Evolutionary conservation across 2,113 vertebrate genomes (phyloP).

Genomic region (Tenrec ecaudatus): DNA sequence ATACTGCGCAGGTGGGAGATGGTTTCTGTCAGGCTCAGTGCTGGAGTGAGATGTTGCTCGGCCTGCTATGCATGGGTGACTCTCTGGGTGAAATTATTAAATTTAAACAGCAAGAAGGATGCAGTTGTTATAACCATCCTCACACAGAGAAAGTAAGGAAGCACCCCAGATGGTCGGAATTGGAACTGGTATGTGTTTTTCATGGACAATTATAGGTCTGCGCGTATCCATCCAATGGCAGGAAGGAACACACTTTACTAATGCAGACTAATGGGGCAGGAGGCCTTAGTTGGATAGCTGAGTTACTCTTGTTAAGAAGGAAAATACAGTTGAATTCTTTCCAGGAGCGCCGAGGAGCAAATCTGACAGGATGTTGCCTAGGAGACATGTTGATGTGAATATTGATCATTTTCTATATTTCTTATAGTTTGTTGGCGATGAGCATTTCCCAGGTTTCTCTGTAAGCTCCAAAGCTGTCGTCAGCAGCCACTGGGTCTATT

Average conservation of each 20-base stretch:
- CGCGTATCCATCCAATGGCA: conserved; percentile 3
- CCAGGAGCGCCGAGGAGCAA: conserved; percentile 44
- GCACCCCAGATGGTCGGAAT: conserved; percentile 13
- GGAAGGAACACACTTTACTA: conserved; percentile 46
- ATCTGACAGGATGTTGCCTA: conserved; percentile 69
- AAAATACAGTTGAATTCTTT: conserved; percentile 60
- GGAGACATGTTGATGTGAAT: conserved; percentile 63
- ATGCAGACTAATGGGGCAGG: conserved; percentile 55
- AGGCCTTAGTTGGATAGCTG: conserved; percentile 46
- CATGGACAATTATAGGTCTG: not conserved
- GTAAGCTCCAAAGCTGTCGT: not conserved
- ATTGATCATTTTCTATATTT: conserved; percentile 42
- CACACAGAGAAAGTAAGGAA: conserved; percentile 24
- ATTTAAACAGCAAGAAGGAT: conserved; percentile 68
- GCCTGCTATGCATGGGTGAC: conserved; percentile 30
- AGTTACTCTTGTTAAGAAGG: conserved; percentile 60
- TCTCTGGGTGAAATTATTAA: conserved; percentile 57
- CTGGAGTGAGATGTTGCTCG: conserved; percentile 44
- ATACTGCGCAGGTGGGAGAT: not conserved
- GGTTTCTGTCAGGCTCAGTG: conserved; percentile 14
- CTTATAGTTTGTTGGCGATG: conserved; percentile 14
- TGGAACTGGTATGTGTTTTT: conserved; percentile 56
- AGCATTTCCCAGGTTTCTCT: conserved; percentile 12
- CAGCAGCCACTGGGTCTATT: not conserved
- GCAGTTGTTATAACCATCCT: conserved; percentile 38